Conservation (phyloP, 2,113 vertebrate genomes). For the Struthidea cinerea region DNA sequence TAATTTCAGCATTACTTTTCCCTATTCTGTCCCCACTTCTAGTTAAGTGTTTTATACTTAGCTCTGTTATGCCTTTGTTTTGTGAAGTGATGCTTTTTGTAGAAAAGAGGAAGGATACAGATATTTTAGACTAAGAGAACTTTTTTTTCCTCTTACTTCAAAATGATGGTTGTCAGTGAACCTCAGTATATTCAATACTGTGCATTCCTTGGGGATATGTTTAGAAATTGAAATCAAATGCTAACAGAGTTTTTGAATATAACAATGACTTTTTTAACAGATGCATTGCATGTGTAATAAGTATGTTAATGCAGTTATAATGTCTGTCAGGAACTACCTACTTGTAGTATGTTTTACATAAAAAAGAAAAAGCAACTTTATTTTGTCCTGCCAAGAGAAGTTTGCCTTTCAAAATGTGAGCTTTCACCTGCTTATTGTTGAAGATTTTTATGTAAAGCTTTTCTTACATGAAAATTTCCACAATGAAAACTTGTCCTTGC, state of each 20-base stretch:
- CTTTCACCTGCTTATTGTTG: neutral
- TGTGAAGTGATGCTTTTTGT: neutral
- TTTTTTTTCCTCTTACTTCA: neutral
- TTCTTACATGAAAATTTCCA: neutral
- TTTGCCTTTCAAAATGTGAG: neutral
- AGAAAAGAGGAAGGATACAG: neutral
- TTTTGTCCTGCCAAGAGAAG: neutral
- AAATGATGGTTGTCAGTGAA: neutral
- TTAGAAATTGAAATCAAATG: neutral
- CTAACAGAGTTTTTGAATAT: neutral
- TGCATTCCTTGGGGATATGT: neutral
- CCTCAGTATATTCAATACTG: neutral
- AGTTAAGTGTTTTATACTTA: neutral
- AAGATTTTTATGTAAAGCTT: neutral
- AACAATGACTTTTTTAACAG: neutral
- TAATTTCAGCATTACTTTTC: neutral
- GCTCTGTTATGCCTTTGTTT: neutral
- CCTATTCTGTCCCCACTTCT: neutral
- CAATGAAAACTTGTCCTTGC: neutral
- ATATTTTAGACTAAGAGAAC: neutral
- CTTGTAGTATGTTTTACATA: neutral
- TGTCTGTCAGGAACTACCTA: neutral
- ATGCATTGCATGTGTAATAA: neutral
- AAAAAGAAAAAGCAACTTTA: neutral
- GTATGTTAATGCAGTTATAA: neutral